Base-by-base conservation (phyloP, 2,888 invertebrate genomes). In the Acholoe squamosa region DNA sequence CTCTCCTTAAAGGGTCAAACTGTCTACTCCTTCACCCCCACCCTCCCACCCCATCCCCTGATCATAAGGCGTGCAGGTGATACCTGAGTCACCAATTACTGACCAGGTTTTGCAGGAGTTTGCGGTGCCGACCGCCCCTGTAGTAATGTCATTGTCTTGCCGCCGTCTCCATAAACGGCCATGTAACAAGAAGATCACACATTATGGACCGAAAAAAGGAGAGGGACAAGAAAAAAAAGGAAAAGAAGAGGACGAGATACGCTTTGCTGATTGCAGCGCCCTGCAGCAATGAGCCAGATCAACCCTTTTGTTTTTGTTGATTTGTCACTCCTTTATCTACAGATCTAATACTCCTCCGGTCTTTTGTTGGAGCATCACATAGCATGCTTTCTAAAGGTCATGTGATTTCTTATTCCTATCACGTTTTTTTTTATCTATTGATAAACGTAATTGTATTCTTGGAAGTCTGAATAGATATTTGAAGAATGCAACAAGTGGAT, bases 81-180 rank as follows among this genome's bases (percentile, higher is more conserved):
- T 1, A 3, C 19, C 61, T 61, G 61, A 61, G 7, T 61, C 61
- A 61, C 61, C 61, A 61, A 61, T 61, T 61, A 61, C 61, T 19
- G 61, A 19, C 61, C 19, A 19, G 71, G 71, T 71, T 71, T 71
- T 71, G 31, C 71, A 25, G 1, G 28, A 71, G 71, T 28, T 28
- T 71, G 71, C 25, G 71, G 71, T 71, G n/a, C n/a, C 3, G 28
- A 25, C 71, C 28, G 71, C 71, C 71, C 25, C 28, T 28, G 14
- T 71, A 0, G 71, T 71, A 71, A 71, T 71, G 71, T 71, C 71
- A 71, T 71, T 71, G 71, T 61, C 61, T 19, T 61, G 7, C 19
- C 22, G 14, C n/a, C 61, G 19, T 7, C 61, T 19, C 61, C 61
- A 61, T 61, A 61, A 61, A 3, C 61, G n/a, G 22, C 61, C 61